Evolutionary conservation across 2,797 vertebrate genomes (phyloP), one percentile per base, ranked within the genome.

Genomic region (Novumbra hubbsi): DNA sequence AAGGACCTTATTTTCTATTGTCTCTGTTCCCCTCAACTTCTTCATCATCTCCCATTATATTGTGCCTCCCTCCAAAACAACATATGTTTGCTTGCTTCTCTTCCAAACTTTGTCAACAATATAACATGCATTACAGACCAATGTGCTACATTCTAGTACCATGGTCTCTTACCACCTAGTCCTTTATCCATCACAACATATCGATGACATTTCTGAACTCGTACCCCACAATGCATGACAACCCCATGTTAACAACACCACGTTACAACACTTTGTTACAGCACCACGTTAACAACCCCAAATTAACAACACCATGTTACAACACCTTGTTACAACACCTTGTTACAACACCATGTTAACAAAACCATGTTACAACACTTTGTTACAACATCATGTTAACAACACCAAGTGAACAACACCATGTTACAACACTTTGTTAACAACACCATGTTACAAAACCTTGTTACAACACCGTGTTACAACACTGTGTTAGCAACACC

Each of bases 21-120:
- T 73, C 76, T 14, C 74, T 76, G 81, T 83, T 83, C 81, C 76
- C 81, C 19, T 65, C 28, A 17, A 15, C 63, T 17, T 65, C 79
- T 73, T 78, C 66, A 74, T 80, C 73, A 52, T 80, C 73, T 78
- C 74, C 67, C 21, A 60, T 60, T 24, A 9, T 5, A 9, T 60
- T 21, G 24, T 60, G n/a, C 55, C 55, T 11, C 5, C 12, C 55
- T 60, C 55, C 21, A 24, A 27, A 12, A 24, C 21, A 24, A 12
- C 19, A 24, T 27, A 24, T 45, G 9, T 6, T 24, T 12, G 11
- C 11, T 60, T 60, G 55, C 21, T 21, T 57, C n/a, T 21, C 55
- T 11, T 57, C 55, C 55, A 1, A 24, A 57, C 3, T 19, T 30
- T 32, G 8, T 60, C 3, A 60, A 60, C 55, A 24, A 21, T 6